Evolutionary conservation across 2,888 invertebrate species (phyloP).

Genomic region (Hyalella azteca): DNA sequence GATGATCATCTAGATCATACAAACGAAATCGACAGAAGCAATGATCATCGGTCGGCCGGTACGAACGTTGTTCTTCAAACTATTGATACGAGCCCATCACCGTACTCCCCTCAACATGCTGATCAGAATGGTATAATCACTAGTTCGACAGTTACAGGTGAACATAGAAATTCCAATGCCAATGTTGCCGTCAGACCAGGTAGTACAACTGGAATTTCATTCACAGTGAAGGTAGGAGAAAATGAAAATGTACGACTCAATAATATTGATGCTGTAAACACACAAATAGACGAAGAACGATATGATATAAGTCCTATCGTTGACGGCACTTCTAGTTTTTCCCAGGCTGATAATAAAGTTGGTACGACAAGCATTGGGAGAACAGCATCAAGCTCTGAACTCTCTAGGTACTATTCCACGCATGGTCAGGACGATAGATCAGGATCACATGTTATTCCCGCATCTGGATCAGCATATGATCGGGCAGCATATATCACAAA

Average conservation of each 20-base stretch:
- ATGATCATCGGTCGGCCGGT: not conserved
- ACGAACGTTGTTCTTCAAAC: not conserved
- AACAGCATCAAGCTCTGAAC: not conserved
- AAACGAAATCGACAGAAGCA: not conserved
- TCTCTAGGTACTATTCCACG: not conserved
- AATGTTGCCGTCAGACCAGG: not conserved
- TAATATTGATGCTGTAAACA: not conserved
- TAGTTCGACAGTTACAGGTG: no score
- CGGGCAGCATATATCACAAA: not conserved
- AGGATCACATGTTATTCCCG: not conserved
- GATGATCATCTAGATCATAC: conserved; percentile 14
- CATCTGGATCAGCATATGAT: conserved; percentile 7
- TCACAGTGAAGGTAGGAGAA: conserved; percentile 15
- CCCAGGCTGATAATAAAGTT: conserved; percentile 11
- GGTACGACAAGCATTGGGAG: not conserved
- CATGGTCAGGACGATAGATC: not conserved
- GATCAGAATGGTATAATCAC: no score
- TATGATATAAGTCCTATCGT: conserved; percentile 53
- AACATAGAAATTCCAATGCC: not conserved
- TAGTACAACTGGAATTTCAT: not conserved
- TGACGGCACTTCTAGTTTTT: conserved; percentile 21
- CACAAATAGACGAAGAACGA: conserved; percentile 33
- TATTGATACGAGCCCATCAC: not conserved
- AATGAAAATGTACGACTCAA: not conserved
- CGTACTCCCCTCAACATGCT: not conserved